phyloP scores from a whole-genome alignment of 2,888 invertebrate genomes.

The Dione juno region DNA sequence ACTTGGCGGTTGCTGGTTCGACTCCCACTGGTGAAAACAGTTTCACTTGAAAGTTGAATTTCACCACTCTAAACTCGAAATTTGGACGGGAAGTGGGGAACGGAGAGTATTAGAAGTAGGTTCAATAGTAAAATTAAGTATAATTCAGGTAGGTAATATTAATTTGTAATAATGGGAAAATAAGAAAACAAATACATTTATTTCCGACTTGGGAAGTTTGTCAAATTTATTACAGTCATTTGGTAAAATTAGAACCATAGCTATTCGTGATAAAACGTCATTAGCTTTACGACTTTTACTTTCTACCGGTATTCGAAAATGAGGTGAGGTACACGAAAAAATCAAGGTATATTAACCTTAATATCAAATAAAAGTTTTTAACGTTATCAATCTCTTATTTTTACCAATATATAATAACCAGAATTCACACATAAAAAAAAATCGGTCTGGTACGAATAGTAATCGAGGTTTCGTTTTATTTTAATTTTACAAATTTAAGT shows the following conservation, averaged over 20 bases:
- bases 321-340: constrained; percentile 14
- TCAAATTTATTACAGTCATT: constrained; percentile 15
- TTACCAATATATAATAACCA: not conserved
- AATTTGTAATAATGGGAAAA: not conserved
- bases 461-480: too few species aligned
- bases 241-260: constrained; percentile 21
- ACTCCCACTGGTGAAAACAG: too few species aligned
- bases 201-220: not conserved
- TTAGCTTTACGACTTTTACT: constrained; percentile 18
- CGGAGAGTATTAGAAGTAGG: too few species aligned
- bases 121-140: not conserved
- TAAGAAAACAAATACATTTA: not conserved
- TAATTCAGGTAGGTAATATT: not conserved
- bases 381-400: not conserved
- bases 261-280: constrained; percentile 11
- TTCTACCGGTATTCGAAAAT: constrained; percentile 16
- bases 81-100: too few species aligned
- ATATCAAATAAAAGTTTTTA: constrained; percentile 1
- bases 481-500: too few species aligned
- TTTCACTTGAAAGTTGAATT: too few species aligned
- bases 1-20: too few species aligned
- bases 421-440: too few species aligned
- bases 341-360: not conserved
- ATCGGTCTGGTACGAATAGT: too few species aligned
- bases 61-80: too few species aligned